A percentile compares a stretch with the other conserved stretches of the same genome.
Evolutionary conservation across 1,140 invertebrate genomes (phyloP).

Genomic region (Triops cancriformis): DNA sequence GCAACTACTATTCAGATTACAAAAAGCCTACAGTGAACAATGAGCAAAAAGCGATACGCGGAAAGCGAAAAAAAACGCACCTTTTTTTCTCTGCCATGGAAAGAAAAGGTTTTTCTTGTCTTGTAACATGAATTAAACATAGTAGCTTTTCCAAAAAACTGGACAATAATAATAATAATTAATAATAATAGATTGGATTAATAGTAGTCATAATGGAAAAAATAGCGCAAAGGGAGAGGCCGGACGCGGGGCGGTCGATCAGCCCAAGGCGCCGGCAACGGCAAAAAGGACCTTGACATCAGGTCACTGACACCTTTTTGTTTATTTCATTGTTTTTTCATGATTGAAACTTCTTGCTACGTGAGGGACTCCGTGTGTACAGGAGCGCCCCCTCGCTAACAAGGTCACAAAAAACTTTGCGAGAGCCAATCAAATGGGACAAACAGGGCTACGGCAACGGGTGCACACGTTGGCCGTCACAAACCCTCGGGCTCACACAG

Average conservation of each 20-base stretch:
- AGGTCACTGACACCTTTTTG: not conserved
- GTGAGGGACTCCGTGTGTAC: not conserved
- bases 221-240: slow-evolving; percentile 12
- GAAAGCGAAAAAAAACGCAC: not conserved
- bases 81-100: slow-evolving; percentile 8
- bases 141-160: not conserved
- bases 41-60: slow-evolving; percentile 9
- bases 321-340: not conserved
- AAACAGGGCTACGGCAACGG: not conserved
- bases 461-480: not conserved
- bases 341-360: not conserved
- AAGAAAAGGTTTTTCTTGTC: not conserved
- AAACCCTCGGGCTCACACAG: slow-evolving; percentile 2
- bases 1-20: not conserved
- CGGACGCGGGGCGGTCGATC: slow-evolving; percentile 11
- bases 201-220: slow-evolving; percentile 1
- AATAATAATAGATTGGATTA: slow-evolving; percentile 8
- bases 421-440: slow-evolving; percentile 1
- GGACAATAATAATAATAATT: slow-evolving; percentile 11
- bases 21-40: slow-evolving; percentile 14
- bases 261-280: slow-evolving; percentile 7
- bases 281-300: not conserved
- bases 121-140: not conserved
- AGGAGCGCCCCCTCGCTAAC: not conserved
- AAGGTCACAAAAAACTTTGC: not conserved